These are phyloP conservation scores for Apotomis betuletana DNA, from an alignment of 2,888 invertebrate species.

Conservation along the genomic window DNA sequence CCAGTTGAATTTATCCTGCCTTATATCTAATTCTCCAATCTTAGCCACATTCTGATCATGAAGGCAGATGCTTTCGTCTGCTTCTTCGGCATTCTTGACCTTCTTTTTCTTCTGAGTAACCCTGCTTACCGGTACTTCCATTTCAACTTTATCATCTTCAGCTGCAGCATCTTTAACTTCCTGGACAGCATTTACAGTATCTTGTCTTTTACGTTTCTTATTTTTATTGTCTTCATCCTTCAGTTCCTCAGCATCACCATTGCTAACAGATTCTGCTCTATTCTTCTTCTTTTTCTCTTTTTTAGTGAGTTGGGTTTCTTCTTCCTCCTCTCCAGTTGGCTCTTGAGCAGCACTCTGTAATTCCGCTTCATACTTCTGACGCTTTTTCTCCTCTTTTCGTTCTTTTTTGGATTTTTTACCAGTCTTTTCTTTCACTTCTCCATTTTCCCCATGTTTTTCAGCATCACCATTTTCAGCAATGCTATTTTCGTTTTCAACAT, in stretches of 20 bases:
- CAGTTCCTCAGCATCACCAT: slow-evolving; percentile 54
- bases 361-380: slow-evolving; percentile 77
- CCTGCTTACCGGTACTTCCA: slow-evolving; percentile 50
- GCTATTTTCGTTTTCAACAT: slow-evolving; percentile 44
- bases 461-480: slow-evolving; percentile 48
- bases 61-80: slow-evolving; percentile 68
- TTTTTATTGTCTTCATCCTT: slow-evolving; percentile 55
- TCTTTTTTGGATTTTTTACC: slow-evolving; percentile 70
- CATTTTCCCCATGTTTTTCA: slow-evolving; percentile 48
- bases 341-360: slow-evolving; percentile 65
- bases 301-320: slow-evolving; percentile 58
- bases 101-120: slow-evolving; percentile 72
- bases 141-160: slow-evolving; percentile 51
- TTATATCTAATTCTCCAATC: slow-evolving; percentile 61
- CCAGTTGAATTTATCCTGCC: slow-evolving; percentile 77
- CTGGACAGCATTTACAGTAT: slow-evolving; percentile 64
- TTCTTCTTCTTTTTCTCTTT: slow-evolving; percentile 77
- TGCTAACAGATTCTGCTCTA: slow-evolving; percentile 59
- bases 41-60: slow-evolving; percentile 79
- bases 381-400: slow-evolving; percentile 76
- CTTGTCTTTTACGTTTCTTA: slow-evolving; percentile 74
- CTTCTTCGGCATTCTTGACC: slow-evolving; percentile 61
- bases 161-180: slow-evolving; percentile 51
- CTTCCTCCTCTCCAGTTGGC: slow-evolving; percentile 56
- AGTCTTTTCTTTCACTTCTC: slow-evolving; percentile 51